phyloP scores from a whole-genome alignment of 2,113 vertebrate species.

The Pelodiscus sinensis region DNA sequence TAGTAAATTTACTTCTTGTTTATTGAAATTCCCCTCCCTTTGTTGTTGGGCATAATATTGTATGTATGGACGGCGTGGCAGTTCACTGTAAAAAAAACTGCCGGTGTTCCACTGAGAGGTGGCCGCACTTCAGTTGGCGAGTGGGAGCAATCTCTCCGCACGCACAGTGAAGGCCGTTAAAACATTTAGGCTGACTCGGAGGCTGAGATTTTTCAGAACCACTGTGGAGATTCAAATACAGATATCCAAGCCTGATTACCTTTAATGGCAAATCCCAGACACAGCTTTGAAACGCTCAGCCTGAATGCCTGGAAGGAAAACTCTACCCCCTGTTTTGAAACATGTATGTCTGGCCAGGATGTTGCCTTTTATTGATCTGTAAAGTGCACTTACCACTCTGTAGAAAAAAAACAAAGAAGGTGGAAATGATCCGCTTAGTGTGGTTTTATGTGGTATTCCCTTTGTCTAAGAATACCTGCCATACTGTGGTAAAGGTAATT shows the following conservation, averaged over 20 bases:
- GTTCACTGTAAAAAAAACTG: not conserved
- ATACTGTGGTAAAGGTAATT: constrained; percentile 62
- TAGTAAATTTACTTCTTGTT: not conserved
- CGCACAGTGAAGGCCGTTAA: constrained; percentile 22
- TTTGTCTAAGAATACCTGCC: constrained; percentile 58
- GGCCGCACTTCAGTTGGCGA: constrained; percentile 50
- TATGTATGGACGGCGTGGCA: not conserved
- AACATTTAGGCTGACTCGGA: constrained; percentile 53
- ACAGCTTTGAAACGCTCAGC: constrained; percentile 46
- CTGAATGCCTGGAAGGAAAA: constrained; percentile 19
- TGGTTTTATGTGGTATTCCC: constrained; percentile 62
- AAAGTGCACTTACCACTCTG: not conserved
- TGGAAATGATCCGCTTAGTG: constrained; percentile 69
- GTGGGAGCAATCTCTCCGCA: constrained; percentile 45
- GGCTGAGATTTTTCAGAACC: constrained; percentile 60
- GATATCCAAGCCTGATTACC: constrained; percentile 66
- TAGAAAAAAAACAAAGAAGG: constrained; percentile 49
- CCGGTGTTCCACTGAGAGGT: not conserved
- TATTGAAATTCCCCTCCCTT: not conserved
- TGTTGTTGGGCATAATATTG: not conserved
- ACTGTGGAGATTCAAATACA: constrained; percentile 43
- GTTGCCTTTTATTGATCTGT: constrained; percentile 10
- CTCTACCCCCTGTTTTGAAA: constrained; percentile 38
- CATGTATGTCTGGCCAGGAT: constrained; percentile 8
- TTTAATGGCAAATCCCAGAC: constrained; percentile 68